A percentile compares a stretch with the other conserved stretches of the same genome.
phyloP scores from a whole-genome alignment of 2,113 vertebrate species.

The Aythya baeri region DNA sequence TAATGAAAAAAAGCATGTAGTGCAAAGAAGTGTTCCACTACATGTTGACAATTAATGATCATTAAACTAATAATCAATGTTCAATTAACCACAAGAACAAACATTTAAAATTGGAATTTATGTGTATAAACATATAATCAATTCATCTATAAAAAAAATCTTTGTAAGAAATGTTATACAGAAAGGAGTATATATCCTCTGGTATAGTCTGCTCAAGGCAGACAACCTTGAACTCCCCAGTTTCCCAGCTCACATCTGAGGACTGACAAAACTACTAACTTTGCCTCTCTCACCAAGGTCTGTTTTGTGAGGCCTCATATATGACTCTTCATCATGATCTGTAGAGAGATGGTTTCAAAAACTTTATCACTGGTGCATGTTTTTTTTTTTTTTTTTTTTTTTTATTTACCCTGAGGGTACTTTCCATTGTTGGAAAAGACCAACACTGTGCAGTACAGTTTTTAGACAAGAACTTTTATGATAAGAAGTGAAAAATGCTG shows the following conservation, averaged over 20 bases:
- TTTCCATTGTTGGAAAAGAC: neutral
- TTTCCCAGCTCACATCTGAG: neutral
- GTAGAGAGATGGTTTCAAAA: neutral
- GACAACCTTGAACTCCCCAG: neutral
- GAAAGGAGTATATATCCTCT: neutral
- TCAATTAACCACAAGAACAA: neutral
- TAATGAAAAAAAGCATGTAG: conserved; percentile 50
- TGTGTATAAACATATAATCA: neutral
- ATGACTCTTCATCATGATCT: neutral
- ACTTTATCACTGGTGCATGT: neutral
- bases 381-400: neutral
- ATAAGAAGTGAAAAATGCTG: neutral
- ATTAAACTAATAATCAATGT: neutral
- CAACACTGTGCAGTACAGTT: neutral
- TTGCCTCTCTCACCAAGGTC: too few species aligned
- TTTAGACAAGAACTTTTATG: neutral
- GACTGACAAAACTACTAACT: neutral
- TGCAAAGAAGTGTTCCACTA: neutral
- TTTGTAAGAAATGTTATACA: neutral
- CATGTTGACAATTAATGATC: neutral
- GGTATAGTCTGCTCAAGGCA: neutral
- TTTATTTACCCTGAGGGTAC: neutral
- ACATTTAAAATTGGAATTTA: neutral
- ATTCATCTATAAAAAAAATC: neutral
- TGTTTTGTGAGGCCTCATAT: neutral